A percentile compares a stretch with the other conserved stretches of the same genome.
phyloP scores from a whole-genome alignment of 2,888 invertebrate species.

The Ennomos erosarius region DNA sequence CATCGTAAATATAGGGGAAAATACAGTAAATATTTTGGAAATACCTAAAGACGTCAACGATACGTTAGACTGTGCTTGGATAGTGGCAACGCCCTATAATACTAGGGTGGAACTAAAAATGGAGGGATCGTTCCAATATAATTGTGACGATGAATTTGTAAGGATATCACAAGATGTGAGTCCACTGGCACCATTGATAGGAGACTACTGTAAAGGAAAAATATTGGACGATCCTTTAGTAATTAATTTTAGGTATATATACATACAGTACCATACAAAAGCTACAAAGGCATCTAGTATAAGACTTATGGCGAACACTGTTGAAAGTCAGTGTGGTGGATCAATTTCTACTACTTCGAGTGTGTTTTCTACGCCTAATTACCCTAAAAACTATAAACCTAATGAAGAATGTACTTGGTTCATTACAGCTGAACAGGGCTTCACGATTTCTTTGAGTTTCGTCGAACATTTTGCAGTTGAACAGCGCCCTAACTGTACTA shows the following conservation, averaged over 20 bases:
- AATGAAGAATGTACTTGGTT: slow-evolving; percentile 94
- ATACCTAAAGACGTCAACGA: slow-evolving; percentile 71
- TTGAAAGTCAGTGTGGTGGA: slow-evolving; percentile 89
- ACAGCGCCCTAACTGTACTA: slow-evolving; percentile 87
- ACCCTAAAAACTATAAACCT: slow-evolving; percentile 87
- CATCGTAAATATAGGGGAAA: slow-evolving; percentile 60
- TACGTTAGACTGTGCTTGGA: slow-evolving; percentile 91
- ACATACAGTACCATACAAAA: slow-evolving; percentile 89
- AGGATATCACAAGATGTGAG: slow-evolving; percentile 81
- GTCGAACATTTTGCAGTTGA: slow-evolving; percentile 91
- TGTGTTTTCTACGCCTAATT: slow-evolving; percentile 85
- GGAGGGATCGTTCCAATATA: slow-evolving; percentile 60
- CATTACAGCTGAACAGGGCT: slow-evolving; percentile 87
- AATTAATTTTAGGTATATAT: slow-evolving; percentile 82
- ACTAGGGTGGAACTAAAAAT: slow-evolving; percentile 68
- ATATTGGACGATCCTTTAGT: slow-evolving; percentile 70
- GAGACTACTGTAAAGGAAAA: slow-evolving; percentile 86
- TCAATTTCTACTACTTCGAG: slow-evolving; percentile 72
- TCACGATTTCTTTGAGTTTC: slow-evolving; percentile 88
- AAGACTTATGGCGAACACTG: slow-evolving; percentile 55
- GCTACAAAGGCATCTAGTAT: slow-evolving; percentile 53
- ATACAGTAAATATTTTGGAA: slow-evolving; percentile 56
- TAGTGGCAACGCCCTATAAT: slow-evolving; percentile 73
- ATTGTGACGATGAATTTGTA: slow-evolving; percentile 71
- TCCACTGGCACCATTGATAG: slow-evolving; percentile 82